Evolutionary conservation across 2,888 invertebrate genomes (phyloP).

Genomic region (Agonum fuliginosum): DNA sequence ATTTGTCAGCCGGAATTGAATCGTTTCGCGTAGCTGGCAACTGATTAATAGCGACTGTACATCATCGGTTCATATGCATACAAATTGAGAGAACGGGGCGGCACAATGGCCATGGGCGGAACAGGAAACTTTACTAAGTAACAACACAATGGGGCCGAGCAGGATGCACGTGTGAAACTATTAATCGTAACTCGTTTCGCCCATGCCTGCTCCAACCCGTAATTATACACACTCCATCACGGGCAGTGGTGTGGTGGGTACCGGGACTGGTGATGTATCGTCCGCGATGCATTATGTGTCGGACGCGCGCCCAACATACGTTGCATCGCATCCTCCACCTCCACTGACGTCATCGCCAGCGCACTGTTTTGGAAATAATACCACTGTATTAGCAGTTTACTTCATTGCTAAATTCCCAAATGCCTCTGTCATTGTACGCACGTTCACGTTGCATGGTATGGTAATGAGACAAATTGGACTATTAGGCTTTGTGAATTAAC

Average conservation of each 20-base stretch:
- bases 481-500: not conserved
- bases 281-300: constrained; percentile 68
- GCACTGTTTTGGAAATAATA: constrained; percentile 13
- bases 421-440: not conserved
- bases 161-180: constrained; percentile 67
- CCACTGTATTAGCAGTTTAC: constrained; percentile 16
- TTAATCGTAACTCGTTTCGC: constrained; percentile 67
- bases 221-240: constrained; percentile 70
- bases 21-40: constrained; percentile 56
- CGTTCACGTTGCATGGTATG: not conserved
- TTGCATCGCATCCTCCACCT: too few relatives aligned
- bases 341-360: not conserved
- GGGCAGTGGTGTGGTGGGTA: too few relatives aligned
- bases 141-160: constrained; percentile 50
- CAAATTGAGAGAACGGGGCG: constrained; percentile 58
- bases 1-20: constrained; percentile 60
- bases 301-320: constrained; percentile 63
- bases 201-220: constrained; percentile 67
- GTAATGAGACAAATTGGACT: not conserved
- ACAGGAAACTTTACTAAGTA: constrained; percentile 60
- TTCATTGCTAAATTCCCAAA: constrained; percentile 23
- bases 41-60: constrained; percentile 58
- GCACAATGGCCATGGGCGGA: constrained; percentile 59
- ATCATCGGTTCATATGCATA: constrained; percentile 60
- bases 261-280: constrained; percentile 68